Base-by-base conservation (phyloP, 1,140 invertebrate genomes). In the Ips typographus region DNA sequence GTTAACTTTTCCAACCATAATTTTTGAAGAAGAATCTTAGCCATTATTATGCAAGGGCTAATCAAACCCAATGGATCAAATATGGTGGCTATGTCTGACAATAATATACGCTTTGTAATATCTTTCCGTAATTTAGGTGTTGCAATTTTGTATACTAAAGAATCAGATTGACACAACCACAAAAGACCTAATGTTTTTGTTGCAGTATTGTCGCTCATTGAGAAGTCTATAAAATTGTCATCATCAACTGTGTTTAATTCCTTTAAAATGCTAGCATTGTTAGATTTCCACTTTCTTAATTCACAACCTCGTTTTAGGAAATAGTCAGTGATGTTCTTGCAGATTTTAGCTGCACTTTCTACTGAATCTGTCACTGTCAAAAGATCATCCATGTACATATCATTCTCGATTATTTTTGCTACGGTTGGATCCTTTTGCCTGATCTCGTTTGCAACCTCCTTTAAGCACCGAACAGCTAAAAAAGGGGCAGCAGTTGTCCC, bases 341-440 rank as follows among this genome's bases (percentile, higher is more conserved):
- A 53, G 37, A 64, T 61, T 39, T n/a, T 39, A 36, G 58, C 52
- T 3, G 64, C 6, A 7, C 58, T 38, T 49, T 71, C 49, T n/a
- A 74, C 4, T 40, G 36, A 62, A 63, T 83, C 65, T n/a, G 69
- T 52, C 1, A 80, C 80, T 1, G 79, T 78, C 3, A 82, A 51
- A 3, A 83, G 39, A 73, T 84, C 83, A 74, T 85, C 83, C 1
- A 84, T 79, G 59, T 83, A 84, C 65, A 83, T 80, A 76, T 83
- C 79, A 0, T 51, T 68, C 43, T 68, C 53, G 3, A 82, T 77
- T 2, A 80, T 74, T 5, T 73, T 44, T 7, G 68, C 53, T 39
- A 58, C 75, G 49, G 51, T 55, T 5, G 79, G 78, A 55, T 66
- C 70, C 4, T 71, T 43, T n/a, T 70, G 61, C 8, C 68, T 52